A percentile compares a stretch with the other conserved stretches of the same genome.
These are phyloP conservation scores for Calameuta filiformis DNA, from an alignment of 2,888 invertebrate species.

Conservation along the genomic window DNA sequence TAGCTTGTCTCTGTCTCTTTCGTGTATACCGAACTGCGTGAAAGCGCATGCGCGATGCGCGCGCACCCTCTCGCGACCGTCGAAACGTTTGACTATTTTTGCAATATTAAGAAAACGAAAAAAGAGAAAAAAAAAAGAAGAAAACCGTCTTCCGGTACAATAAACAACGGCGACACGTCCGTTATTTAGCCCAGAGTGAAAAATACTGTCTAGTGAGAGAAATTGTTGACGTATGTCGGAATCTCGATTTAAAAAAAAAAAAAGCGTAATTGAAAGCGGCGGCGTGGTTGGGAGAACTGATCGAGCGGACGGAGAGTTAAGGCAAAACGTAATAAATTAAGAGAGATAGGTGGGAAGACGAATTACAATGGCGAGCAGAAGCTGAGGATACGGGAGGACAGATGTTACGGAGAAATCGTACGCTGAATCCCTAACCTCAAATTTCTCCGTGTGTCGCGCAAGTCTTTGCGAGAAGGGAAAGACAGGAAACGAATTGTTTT, in stretches of 20 bases:
- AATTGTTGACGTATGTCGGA: not conserved
- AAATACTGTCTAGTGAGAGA: slow-evolving; percentile 6
- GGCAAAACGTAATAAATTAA: slow-evolving; percentile 18
- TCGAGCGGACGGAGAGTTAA: slow-evolving; percentile 24
- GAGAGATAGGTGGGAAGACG: slow-evolving; percentile 17
- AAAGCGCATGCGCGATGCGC: slow-evolving; percentile 21
- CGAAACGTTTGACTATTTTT: slow-evolving; percentile 46
- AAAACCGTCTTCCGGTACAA: slow-evolving; percentile 60
- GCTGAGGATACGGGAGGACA: not conserved
- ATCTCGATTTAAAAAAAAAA: not conserved
- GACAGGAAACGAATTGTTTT: not conserved
- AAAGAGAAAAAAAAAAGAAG: too few relatives aligned
- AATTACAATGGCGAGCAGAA: slow-evolving; percentile 24
- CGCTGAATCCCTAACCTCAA: not conserved
- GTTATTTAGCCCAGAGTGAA: slow-evolving; percentile 41
- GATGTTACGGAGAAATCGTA: not conserved
- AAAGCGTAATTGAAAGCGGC: not conserved
- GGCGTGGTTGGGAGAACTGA: not conserved
- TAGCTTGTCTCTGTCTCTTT: not conserved
- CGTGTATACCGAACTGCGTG: slow-evolving; percentile 41
- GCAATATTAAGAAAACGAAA: slow-evolving; percentile 44
- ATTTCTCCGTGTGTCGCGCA: not conserved
- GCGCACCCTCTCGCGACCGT: not conserved
- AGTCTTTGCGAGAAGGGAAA: not conserved
- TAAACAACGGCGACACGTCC: slow-evolving; percentile 42